A percentile compares a stretch with the other conserved stretches of the same genome.
Evolutionary conservation across 1,140 invertebrate genomes (phyloP).

Genomic region (Nymphalis io): DNA sequence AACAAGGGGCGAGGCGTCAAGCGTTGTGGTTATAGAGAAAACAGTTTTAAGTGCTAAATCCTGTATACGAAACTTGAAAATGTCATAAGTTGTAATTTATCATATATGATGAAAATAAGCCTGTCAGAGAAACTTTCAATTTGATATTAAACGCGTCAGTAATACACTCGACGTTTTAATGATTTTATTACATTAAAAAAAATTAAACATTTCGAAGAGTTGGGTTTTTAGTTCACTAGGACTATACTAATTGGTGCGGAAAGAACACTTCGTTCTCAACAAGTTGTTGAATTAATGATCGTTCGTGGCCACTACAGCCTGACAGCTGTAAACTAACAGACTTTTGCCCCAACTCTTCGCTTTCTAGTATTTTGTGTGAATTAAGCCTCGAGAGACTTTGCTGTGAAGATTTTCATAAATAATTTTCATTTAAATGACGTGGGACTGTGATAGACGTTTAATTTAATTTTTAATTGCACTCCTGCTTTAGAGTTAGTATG

Average conservation of each 20-base stretch:
- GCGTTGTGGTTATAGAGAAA: not conserved
- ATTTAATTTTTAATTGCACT: slow-evolving; percentile 3
- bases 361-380: slow-evolving; percentile 20
- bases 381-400: slow-evolving; percentile 5
- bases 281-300: slow-evolving; percentile 31
- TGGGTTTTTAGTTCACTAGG: slow-evolving; percentile 10
- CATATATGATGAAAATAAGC: not conserved
- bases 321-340: slow-evolving; percentile 20
- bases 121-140: not conserved
- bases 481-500: not conserved
- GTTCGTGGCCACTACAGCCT: slow-evolving; percentile 14
- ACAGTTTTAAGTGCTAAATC: slow-evolving; percentile 4
- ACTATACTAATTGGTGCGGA: slow-evolving; percentile 22
- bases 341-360: slow-evolving; percentile 6
- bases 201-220: not conserved
- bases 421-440: slow-evolving; percentile 3
- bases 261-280: slow-evolving; percentile 23
- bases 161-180: no score
- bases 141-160: no score
- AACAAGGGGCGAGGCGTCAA: not conserved
- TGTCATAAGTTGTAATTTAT: not conserved
- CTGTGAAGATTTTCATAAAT: slow-evolving; percentile 8
- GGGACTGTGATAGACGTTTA: slow-evolving; percentile 3
- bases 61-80: not conserved
- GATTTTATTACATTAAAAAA: not conserved